Percentiles rank a stretch among this genome's conserved stretches.
These are phyloP conservation scores for Varanus komodoensis DNA, from an alignment of 2,113 vertebrate species.

Conservation along the genomic window DNA sequence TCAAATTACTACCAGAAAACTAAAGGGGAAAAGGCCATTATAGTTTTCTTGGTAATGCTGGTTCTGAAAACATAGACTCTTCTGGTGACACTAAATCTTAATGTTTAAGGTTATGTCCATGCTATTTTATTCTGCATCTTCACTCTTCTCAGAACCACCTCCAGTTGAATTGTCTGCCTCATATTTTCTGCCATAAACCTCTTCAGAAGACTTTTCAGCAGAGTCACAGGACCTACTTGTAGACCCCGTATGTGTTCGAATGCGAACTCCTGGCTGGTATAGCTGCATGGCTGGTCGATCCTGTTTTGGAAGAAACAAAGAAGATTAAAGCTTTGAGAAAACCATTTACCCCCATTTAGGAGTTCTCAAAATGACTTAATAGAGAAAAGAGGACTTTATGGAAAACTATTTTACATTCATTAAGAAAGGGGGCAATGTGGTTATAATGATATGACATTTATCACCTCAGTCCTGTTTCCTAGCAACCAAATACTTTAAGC, in stretches of 20 bases:
- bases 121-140: constrained; percentile 68
- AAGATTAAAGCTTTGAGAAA: constrained; percentile 43
- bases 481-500: constrained; percentile 57
- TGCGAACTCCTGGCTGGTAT: constrained; percentile 89
- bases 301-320: constrained; percentile 71
- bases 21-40: constrained; percentile 9
- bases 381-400: constrained; percentile 33
- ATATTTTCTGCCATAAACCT: constrained; percentile 76
- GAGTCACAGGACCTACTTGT: constrained; percentile 84
- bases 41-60: constrained; percentile 35
- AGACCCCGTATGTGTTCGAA: constrained; percentile 82
- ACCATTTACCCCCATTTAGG: neutral
- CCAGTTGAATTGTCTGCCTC: constrained; percentile 77
- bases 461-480: constrained; percentile 39
- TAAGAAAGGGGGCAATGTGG: constrained; percentile 21
- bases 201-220: constrained; percentile 78
- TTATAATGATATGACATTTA: constrained; percentile 28
- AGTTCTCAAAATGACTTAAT: constrained; percentile 27
- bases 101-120: neutral
- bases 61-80: constrained; percentile 31
- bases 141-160: constrained; percentile 81
- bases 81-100: constrained; percentile 14
- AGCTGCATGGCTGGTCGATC: constrained; percentile 94
- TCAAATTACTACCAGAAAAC: constrained; percentile 13
- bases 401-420: constrained; percentile 25